Evolutionary conservation across 2,113 vertebrate genomes (phyloP).

Genomic region (Cyprinodon brontotheroides): DNA sequence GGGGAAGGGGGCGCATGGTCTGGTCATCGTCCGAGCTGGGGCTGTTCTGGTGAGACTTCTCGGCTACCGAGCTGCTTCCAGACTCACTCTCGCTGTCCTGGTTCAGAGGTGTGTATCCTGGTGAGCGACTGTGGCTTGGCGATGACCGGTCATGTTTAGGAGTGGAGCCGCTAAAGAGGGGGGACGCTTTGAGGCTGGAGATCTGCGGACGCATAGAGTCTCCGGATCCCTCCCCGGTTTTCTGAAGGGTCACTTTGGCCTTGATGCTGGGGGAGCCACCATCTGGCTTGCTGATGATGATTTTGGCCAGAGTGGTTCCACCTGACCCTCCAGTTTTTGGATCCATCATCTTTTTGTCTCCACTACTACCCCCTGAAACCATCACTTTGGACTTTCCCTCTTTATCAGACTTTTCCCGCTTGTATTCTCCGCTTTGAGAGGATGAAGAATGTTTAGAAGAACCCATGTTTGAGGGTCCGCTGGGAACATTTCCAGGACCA

Average conservation of each 20-base stretch:
- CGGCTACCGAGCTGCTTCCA: constrained; percentile 92
- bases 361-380: constrained; percentile 82
- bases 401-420: constrained; percentile 94
- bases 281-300: constrained; percentile 98
- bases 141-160: constrained; percentile 97
- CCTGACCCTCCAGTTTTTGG: constrained; percentile 84
- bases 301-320: constrained; percentile 92
- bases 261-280: constrained; percentile 97
- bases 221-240: constrained; percentile 88
- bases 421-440: constrained; percentile 88
- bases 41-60: constrained; percentile 98
- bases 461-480: constrained; percentile 81
- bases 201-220: constrained; percentile 91
- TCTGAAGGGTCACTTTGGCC: constrained; percentile 96
- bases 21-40: constrained; percentile 96
- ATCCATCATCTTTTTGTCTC: constrained; percentile 92
- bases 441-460: constrained; percentile 87
- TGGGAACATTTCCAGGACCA: constrained; percentile 74
- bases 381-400: constrained; percentile 92
- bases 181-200: constrained; percentile 92
- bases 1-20: constrained; percentile 76
- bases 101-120: constrained; percentile 94
- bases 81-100: constrained; percentile 98
- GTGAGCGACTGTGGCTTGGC: constrained; percentile 97
- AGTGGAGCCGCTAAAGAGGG: constrained; percentile 95